phyloP scores from a whole-genome alignment of 2,888 invertebrate species.

The Erpobdella octoculata region DNA sequence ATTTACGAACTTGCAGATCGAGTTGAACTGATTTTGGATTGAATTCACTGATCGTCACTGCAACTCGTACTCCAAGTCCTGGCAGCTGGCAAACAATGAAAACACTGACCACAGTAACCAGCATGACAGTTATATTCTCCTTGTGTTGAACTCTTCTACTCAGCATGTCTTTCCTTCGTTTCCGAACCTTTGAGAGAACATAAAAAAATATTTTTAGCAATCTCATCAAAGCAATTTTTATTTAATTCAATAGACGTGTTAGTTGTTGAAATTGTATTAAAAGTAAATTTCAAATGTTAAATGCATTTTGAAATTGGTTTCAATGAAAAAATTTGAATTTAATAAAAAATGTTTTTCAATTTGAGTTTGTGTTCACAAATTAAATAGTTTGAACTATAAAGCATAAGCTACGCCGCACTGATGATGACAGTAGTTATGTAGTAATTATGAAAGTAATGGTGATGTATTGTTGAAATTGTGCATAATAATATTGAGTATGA shows the following conservation, averaged over 20 bases:
- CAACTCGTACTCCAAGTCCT: constrained; percentile 30
- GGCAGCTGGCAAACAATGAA: constrained; percentile 35
- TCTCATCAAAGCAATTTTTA: neutral
- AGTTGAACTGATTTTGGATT: neutral
- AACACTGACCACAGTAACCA: constrained; percentile 36
- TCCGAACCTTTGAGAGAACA: constrained; percentile 14
- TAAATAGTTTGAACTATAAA: too few species aligned
- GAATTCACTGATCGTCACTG: neutral
- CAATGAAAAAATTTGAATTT: too few species aligned
- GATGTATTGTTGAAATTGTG: neutral
- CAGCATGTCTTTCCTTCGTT: constrained; percentile 29
- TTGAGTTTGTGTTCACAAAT: too few species aligned
- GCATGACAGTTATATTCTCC: constrained; percentile 36
- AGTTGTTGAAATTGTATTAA: neutral
- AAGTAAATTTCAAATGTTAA: too few species aligned
- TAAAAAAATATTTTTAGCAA: too few species aligned
- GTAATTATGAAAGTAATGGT: neutral
- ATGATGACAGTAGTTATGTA: neutral
- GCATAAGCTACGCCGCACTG: too few species aligned
- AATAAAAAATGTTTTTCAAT: too few species aligned
- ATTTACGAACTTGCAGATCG: neutral
- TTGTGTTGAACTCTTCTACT: constrained; percentile 24
- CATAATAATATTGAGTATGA: neutral
- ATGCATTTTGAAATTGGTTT: too few species aligned
- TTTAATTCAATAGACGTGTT: neutral